These are phyloP conservation scores for Leptinotarsa lineolata DNA, from an alignment of 1,140 invertebrate species.

Conservation along the genomic window DNA sequence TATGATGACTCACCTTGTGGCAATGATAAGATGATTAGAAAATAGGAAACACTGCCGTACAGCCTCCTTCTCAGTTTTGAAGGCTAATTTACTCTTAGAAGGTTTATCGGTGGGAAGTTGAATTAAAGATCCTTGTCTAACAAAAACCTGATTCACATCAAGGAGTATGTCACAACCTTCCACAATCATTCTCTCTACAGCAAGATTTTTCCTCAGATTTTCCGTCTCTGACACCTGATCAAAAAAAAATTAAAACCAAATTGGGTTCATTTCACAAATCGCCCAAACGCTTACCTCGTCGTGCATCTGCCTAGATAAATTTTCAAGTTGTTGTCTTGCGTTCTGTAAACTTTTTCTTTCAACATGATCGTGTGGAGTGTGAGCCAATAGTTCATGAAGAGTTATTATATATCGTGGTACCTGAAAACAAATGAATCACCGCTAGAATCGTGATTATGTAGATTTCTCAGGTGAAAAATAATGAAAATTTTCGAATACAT, in stretches of 20 bases:
- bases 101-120: slow-evolving; percentile 69
- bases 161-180: slow-evolving; percentile 93
- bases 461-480: too few relatives aligned
- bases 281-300: slow-evolving; percentile 68
- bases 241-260: neutral
- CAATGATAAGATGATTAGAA: slow-evolving; percentile 82
- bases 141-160: slow-evolving; percentile 92
- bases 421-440: slow-evolving; percentile 56
- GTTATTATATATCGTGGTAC: slow-evolving; percentile 92
- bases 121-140: slow-evolving; percentile 76
- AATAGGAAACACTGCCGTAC: slow-evolving; percentile 83
- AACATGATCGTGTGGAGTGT: slow-evolving; percentile 94
- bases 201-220: slow-evolving; percentile 90
- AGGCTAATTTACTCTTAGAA: slow-evolving; percentile 64
- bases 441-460: too few relatives aligned
- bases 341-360: slow-evolving; percentile 88
- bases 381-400: slow-evolving; percentile 86
- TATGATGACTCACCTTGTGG: slow-evolving; percentile 62
- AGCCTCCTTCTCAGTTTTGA: slow-evolving; percentile 73
- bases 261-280: too few relatives aligned
- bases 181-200: slow-evolving; percentile 93
- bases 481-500: too few relatives aligned
- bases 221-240: slow-evolving; percentile 88
- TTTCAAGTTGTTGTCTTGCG: slow-evolving; percentile 85
- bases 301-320: slow-evolving; percentile 80